Base-by-base conservation (phyloP, 2,113 vertebrate species). In the Panthera leo region DNA sequence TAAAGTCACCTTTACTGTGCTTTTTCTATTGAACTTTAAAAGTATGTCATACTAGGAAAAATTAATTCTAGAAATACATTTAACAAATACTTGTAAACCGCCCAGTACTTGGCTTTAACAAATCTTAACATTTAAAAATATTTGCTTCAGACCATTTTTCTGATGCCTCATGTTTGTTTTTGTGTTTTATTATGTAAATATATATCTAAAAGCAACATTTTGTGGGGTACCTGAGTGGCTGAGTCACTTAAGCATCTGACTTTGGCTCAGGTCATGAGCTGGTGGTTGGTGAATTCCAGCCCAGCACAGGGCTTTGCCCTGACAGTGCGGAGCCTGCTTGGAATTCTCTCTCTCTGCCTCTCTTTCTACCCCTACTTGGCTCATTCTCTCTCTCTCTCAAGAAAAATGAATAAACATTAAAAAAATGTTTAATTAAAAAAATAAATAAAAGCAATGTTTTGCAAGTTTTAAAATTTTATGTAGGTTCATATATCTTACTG, bases 11-110 rank as follows among this genome's bases (percentile, higher is more conserved):
- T 92, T 94, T 89, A 67, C 65, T 80, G 94, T 65, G 45, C 21
- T 65, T 89, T 80, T 95, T 45, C 27, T 90, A 73, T 73, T 95
- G 21, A 16, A 73, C 73, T 95, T 96, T 83, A 31, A 92, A 89
- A 84, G 79, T 53, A 94, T 85, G 21, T 88, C 87, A 67, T 67
- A 23, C 5, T 34, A 83, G 42, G 10, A 85, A 88, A 93, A 78
- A 45, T 70, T 79, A 76, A 48, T 29, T 76, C 70, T 45, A 85
- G 8, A 36, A 51, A 78, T 67, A 85, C 85, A 82, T n/a, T 83
- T 71, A 76, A 79, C 7, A 89, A 76, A n/a, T 89, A 85, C 8
- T 91, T 95, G 7, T 53, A 84, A 92, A 91, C 11, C 23, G 21
- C 58, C 70, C 31, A 67, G 23, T 25, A 51, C 79, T 86, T 58